Conservation (phyloP, 2,888 invertebrate genomes). For the Trissoscelio sp. region DNA sequence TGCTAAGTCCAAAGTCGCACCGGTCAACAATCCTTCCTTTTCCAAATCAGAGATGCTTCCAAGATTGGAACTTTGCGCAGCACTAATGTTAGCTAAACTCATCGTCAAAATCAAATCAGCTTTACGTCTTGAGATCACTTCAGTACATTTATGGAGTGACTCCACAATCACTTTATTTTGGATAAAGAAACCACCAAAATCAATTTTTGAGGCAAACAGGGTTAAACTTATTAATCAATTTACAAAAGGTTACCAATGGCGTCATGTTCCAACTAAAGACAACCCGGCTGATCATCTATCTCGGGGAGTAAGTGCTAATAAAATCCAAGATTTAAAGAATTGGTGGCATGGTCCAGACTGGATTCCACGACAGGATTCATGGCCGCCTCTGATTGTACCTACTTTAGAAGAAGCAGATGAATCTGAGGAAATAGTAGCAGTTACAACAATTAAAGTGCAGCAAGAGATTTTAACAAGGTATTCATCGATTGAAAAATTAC, state of each 20-base stretch:
- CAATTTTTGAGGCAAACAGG: background rate
- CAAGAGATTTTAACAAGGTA: too few species aligned
- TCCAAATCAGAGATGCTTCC: too few species aligned
- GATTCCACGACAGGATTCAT: background rate
- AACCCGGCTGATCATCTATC: slow-evolving; percentile 1
- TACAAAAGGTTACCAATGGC: background rate
- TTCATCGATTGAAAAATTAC: too few species aligned
- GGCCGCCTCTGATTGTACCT: background rate
- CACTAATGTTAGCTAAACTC: too few species aligned
- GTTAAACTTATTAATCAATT: background rate
- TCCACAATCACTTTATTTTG: too few species aligned
- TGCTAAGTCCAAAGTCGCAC: slow-evolving; percentile 18
- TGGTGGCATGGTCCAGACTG: slow-evolving; percentile 7
- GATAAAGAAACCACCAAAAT: background rate
- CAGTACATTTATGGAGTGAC: too few species aligned
- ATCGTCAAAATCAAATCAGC: too few species aligned
- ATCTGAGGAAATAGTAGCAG: background rate
- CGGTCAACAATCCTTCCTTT: background rate
- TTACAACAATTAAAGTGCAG: too few species aligned
- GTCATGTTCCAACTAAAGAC: background rate
- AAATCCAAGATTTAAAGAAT: background rate
- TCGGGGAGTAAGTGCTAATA: background rate
- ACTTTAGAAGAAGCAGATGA: background rate
- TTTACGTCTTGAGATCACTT: too few species aligned
- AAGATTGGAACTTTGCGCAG: too few species aligned